These are phyloP conservation scores for Coryphaenoides rupestris DNA, from an alignment of 2,113 vertebrate species.

Conservation along the genomic window DNA sequence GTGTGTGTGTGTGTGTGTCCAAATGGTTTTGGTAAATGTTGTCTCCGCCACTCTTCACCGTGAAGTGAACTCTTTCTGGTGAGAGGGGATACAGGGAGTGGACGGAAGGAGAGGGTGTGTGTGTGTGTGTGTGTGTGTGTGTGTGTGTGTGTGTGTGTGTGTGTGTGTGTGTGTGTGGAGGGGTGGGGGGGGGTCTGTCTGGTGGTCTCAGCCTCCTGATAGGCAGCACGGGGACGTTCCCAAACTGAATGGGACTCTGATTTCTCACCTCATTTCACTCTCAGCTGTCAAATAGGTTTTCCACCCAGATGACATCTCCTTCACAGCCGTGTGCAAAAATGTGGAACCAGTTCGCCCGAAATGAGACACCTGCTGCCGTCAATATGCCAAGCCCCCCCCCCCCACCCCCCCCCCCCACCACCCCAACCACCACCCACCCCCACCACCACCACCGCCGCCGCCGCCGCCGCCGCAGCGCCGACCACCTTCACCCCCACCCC, in stretches of 20 bases:
- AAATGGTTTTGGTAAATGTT: constrained; percentile 1
- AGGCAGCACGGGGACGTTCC: constrained; percentile 54
- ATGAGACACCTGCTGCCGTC: constrained; percentile 73
- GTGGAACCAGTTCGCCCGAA: constrained; percentile 61
- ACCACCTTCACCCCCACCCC: constrained; percentile 58
- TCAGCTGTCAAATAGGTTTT: constrained; percentile 74
- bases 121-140: too few relatives aligned
- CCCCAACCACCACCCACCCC: constrained; percentile 73
- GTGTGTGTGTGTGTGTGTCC: not conserved
- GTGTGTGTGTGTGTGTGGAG: not conserved
- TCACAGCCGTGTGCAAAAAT: constrained; percentile 56
- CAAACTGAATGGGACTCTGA: constrained; percentile 75
- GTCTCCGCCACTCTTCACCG: too few relatives aligned
- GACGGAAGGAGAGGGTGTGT: not conserved
- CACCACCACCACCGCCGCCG: constrained; percentile 50
- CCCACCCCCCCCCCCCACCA: constrained; percentile 55
- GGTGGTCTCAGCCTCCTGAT: constrained; percentile 63
- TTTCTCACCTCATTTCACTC: constrained; percentile 79
- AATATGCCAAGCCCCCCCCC: constrained; percentile 42
- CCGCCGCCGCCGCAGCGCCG: too few relatives aligned
- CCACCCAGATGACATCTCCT: constrained; percentile 70
- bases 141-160: too few relatives aligned
- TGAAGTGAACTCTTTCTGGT: not conserved
- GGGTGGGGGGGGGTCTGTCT: constrained; percentile 22
- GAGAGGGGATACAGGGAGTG: not conserved